phyloP scores from a whole-genome alignment of 2,888 invertebrate genomes.

The Caenorhabditis parvicauda region DNA sequence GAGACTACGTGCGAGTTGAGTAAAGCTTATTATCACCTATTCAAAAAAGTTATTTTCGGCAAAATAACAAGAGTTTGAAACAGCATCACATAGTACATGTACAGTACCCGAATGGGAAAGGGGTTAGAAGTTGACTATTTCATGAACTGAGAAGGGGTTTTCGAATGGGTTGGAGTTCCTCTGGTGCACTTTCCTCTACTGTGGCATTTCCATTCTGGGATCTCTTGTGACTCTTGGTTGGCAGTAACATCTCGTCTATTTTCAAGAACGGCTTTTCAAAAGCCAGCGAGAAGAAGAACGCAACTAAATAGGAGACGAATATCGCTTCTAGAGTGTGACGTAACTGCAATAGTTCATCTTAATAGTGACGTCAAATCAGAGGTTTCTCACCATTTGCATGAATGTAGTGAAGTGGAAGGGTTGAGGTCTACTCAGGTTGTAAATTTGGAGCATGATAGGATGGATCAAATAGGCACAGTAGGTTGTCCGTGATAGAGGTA shows the following conservation, averaged over 20 bases:
- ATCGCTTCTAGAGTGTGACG: constrained; percentile 55
- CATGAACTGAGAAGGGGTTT: no score
- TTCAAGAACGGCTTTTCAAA: constrained; percentile 58
- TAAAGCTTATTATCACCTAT: no score
- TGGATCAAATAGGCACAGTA: constrained; percentile 83
- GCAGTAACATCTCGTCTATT: constrained; percentile 50
- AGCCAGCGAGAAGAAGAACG: constrained; percentile 49
- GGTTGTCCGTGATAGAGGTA: constrained; percentile 85
- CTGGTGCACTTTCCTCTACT: no score
- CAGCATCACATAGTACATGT: no score
- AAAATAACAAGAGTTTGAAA: no score
- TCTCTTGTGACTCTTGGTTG: constrained; percentile 6
- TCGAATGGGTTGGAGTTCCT: no score
- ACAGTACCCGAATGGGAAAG: no score
- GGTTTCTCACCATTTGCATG: constrained; percentile 52
- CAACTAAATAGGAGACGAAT: constrained; percentile 49
- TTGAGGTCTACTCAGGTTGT: constrained; percentile 56
- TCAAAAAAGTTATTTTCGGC: no score
- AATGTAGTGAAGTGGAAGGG: constrained; percentile 62
- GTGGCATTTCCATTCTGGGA: constrained; percentile 3
- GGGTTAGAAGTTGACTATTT: no score
- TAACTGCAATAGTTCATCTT: constrained; percentile 36
- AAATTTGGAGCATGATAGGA: constrained; percentile 60
- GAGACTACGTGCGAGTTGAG: no score
- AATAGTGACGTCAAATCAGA: background rate